A percentile compares a stretch with the other conserved stretches of the same genome.
These are phyloP conservation scores for human (Homo sapiens) DNA, from an alignment of 2,113 vertebrate genomes.

Conservation along the genomic window GRCh38 chr1:177279001-177279500, in stretches of 20 bases:
- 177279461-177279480: background rate
- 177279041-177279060: background rate
- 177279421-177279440: background rate
- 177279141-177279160: background rate
- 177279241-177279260: background rate
- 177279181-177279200: background rate
- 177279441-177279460: background rate
- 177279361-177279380: conserved; percentile 14
- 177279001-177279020: background rate
- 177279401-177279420: background rate
- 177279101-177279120: background rate
- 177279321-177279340: background rate
- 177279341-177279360: background rate
- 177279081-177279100: background rate
- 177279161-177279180: background rate
- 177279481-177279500: background rate
- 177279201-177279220: background rate
- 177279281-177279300: background rate
- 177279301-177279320: background rate
- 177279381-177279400: background rate
- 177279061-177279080: background rate
- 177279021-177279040: background rate
- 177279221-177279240: fast-evolving
- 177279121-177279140: background rate
- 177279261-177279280: background rate